phyloP scores from a whole-genome alignment of 2,113 vertebrate species.

The Manacus vitellinus region DNA sequence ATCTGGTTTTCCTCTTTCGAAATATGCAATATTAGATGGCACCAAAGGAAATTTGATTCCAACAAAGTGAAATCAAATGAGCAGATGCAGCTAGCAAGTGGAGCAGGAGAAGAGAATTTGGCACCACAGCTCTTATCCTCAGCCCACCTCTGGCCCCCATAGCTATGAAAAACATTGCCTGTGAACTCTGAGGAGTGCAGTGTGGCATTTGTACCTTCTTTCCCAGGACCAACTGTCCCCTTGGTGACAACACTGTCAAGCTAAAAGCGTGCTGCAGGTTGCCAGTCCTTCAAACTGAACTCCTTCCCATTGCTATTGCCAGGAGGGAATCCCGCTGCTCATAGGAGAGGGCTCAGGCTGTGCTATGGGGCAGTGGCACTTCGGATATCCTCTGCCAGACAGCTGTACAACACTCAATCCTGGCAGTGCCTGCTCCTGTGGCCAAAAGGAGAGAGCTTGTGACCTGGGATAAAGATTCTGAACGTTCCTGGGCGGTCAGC shows the following conservation, averaged over 20 bases:
- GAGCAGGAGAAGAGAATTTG: background rate
- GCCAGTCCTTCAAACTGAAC: background rate
- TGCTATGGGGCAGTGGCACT: rapidly evolving
- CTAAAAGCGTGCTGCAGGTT: background rate
- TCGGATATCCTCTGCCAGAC: background rate
- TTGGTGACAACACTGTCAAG: background rate
- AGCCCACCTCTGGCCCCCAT: background rate
- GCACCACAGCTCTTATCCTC: background rate
- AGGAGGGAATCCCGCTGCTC: background rate
- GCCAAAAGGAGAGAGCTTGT: background rate
- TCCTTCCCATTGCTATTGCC: background rate
- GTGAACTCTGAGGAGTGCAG: background rate
- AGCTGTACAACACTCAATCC: background rate
- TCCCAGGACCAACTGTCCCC: background rate
- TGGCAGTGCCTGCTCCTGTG: rapidly evolving
- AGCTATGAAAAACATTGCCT: background rate
- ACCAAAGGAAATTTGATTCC: background rate
- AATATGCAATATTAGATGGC: background rate
- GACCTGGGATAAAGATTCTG: background rate
- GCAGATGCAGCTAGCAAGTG: background rate
- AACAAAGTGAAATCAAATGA: background rate
- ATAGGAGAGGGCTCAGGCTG: background rate
- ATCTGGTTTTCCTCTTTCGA: background rate
- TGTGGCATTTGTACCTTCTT: background rate
- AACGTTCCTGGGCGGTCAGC: background rate